These are phyloP conservation scores for Carapus acus DNA, from an alignment of 2,797 vertebrate species.

Conservation along the genomic window DNA sequence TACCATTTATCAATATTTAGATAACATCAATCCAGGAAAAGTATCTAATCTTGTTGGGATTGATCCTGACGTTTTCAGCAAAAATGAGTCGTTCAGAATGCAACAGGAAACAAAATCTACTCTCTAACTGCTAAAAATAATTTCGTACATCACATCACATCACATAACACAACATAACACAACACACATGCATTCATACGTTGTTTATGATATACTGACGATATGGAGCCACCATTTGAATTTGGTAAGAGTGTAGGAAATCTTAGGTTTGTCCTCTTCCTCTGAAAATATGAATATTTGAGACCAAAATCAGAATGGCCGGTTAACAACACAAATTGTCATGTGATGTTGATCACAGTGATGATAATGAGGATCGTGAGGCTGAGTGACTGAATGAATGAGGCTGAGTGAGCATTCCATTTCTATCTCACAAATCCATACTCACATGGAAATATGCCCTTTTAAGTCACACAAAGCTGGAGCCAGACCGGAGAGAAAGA, in stretches of 20 bases:
- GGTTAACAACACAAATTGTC: slow-evolving; percentile 5
- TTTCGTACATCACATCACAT: slow-evolving; percentile 14
- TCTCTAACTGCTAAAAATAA: too few species aligned
- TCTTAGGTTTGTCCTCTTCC: slow-evolving; percentile 3
- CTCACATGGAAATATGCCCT: slow-evolving; percentile 10
- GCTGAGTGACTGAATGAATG: too few species aligned
- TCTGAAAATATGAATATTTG: neutral
- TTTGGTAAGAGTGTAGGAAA: too few species aligned
- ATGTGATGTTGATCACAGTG: slow-evolving; percentile 19
- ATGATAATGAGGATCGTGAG: slow-evolving; percentile 32
- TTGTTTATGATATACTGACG: too few species aligned
- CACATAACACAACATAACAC: slow-evolving; percentile 7
- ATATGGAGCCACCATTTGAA: too few species aligned
- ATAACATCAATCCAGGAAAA: slow-evolving; percentile 14
- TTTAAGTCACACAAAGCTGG: slow-evolving; percentile 8
- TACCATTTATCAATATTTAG: too few species aligned
- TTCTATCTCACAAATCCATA: slow-evolving; percentile 17
- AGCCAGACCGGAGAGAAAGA: slow-evolving; percentile 5
- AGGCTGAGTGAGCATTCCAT: slow-evolving; percentile 25
- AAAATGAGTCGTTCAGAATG: slow-evolving; percentile 11
- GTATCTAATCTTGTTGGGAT: slow-evolving; percentile 14
- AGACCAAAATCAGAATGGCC: slow-evolving; percentile 9
- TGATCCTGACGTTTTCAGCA: neutral
- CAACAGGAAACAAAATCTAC: slow-evolving; percentile 13
- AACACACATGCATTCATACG: slow-evolving; percentile 27